Base-by-base conservation (phyloP, 2,797 vertebrate species). In the Sebastes hubbsi region DNA sequence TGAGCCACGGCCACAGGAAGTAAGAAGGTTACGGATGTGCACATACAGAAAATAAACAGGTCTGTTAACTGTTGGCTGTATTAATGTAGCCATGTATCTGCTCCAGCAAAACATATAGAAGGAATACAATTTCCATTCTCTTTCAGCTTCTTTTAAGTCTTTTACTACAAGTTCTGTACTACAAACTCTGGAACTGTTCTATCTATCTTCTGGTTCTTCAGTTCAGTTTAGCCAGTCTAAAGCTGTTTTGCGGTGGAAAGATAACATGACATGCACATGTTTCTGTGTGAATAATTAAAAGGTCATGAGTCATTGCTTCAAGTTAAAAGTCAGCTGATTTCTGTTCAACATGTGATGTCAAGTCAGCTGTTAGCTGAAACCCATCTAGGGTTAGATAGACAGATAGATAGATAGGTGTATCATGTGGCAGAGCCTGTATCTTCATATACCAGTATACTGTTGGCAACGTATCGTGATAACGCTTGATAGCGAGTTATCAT, bases 251-350 rank as follows among this genome's bases (percentile, higher is more conserved):
- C 12, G 69, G 6, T 27, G 6, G 16, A 24, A n/a, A 4, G 22
- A 67, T 8, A n/a, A 55, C 29, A 69, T 64, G 69, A 66, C 66
- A 59, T 12, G 25, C 63, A 70, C 46, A 69, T 59, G 70, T 34
- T 20, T 38, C 11, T 46, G 20, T 58, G 32, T n/a, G 30, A 55
- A 25, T 72, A 62, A 20, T 36, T 27, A 61, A 70, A 70, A 67
- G 36, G 4, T 58, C 63, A 18, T 30, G 59, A 82, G 58, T 76
- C 32, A 68, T n/a, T 63, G 38, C 71, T 72, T 74, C n/a, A 63
- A 65, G n/a, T 84, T 30, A 56, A 11, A 60, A 72, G 54, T 87
- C 73, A 86, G 67, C 75, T 77, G 65, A 77, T 77, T 85, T 20
- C 54, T 58, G 29, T 79, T 79, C 32, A 81, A 20, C 14, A 54